phyloP scores from a whole-genome alignment of 2,888 invertebrate genomes.

The Vanessa cardui region DNA sequence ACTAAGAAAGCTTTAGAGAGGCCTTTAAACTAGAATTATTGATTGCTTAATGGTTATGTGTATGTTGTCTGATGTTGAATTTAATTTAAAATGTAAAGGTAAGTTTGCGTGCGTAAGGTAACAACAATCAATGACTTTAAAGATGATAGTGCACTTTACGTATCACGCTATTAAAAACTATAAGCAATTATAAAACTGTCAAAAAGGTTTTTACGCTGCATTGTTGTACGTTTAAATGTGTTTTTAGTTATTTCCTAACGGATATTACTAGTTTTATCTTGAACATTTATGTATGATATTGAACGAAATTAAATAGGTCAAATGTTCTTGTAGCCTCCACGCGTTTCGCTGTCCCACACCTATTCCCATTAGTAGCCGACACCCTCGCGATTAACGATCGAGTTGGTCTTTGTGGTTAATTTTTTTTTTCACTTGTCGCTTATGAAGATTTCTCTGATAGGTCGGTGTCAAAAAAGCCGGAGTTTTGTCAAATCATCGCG shows the following conservation, averaged over 20 bases:
- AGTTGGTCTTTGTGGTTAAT: slow-evolving; percentile 69
- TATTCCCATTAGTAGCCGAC: slow-evolving; percentile 74
- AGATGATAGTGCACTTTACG: too few relatives aligned
- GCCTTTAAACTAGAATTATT: neutral
- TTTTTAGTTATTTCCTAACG: too few relatives aligned
- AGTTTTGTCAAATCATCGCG: slow-evolving; percentile 74
- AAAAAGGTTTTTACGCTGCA: too few relatives aligned
- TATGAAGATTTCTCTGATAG: slow-evolving; percentile 76
- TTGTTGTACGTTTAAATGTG: too few relatives aligned
- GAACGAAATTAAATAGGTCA: neutral
- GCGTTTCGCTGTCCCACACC: slow-evolving; percentile 42
- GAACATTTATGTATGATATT: too few relatives aligned
- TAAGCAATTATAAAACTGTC: too few relatives aligned
- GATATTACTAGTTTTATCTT: too few relatives aligned
- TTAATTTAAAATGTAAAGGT: too few relatives aligned
- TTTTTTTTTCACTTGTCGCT: slow-evolving; percentile 72
- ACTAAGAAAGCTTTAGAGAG: slow-evolving; percentile 37
- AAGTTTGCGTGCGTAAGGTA: too few relatives aligned
- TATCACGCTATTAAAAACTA: too few relatives aligned
- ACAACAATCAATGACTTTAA: too few relatives aligned
- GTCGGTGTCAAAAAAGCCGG: slow-evolving; percentile 67
- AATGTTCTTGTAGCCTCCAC: slow-evolving; percentile 46
- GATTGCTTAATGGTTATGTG: neutral
- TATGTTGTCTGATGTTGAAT: neutral
- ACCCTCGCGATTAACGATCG: slow-evolving; percentile 78